Percentiles rank a stretch among this genome's conserved stretches.
phyloP scores from a whole-genome alignment of 2,113 vertebrate species.

The Myxocyprinus asiaticus region DNA sequence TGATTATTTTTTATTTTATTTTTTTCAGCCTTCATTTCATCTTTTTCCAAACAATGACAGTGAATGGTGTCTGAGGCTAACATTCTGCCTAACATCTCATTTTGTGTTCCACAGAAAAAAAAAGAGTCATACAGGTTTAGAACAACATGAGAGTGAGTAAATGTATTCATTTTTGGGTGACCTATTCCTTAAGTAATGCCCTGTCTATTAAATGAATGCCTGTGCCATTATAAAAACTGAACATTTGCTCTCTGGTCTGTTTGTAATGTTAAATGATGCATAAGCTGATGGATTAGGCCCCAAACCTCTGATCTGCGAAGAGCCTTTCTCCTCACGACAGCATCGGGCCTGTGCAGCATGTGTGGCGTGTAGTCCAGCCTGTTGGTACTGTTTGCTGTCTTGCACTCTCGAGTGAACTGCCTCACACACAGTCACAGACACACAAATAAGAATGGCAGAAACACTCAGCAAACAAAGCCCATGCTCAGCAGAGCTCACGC shows the following conservation, averaged over 20 bases:
- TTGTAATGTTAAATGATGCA: neutral
- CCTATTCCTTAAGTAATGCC: too few species aligned
- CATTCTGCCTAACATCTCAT: too few species aligned
- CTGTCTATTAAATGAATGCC: too few species aligned
- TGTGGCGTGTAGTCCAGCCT: constrained; percentile 67
- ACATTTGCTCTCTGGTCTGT: neutral
- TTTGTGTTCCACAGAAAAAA: too few species aligned
- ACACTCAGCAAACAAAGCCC: constrained; percentile 29
- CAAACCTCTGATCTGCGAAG: constrained; percentile 74
- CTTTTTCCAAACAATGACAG: too few species aligned
- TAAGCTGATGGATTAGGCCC: constrained; percentile 41
- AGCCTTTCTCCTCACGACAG: constrained; percentile 59
- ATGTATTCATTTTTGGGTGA: too few species aligned
- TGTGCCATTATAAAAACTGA: too few species aligned
- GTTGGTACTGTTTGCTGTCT: constrained; percentile 64
- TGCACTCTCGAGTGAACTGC: constrained; percentile 67
- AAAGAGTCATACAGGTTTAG: too few species aligned
- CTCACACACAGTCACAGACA: constrained; percentile 52
- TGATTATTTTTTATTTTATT: too few species aligned
- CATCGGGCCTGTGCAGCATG: constrained; percentile 64
- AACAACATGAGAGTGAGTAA: too few species aligned
- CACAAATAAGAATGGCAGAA: neutral
- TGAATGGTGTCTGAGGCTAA: too few species aligned
- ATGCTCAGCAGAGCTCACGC: constrained; percentile 66
- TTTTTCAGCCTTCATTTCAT: too few species aligned